These are phyloP conservation scores for Phalanger gymnotis DNA, from an alignment of 2,797 vertebrate species.

Conservation along the genomic window DNA sequence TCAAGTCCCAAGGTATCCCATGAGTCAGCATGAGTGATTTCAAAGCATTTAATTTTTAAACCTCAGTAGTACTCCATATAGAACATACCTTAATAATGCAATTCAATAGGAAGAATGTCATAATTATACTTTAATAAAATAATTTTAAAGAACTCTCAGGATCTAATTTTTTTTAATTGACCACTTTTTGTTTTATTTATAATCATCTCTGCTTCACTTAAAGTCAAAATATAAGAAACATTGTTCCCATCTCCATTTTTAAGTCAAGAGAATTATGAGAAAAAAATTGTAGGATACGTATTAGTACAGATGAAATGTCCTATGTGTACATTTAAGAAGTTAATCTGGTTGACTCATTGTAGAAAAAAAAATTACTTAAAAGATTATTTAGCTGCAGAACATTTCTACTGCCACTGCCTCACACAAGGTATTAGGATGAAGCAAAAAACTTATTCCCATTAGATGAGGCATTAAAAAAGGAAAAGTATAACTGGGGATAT, in stretches of 20 bases:
- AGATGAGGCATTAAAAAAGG: neutral
- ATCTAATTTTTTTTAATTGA: neutral
- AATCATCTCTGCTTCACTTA: neutral
- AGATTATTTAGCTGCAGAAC: neutral
- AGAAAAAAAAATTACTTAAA: slow-evolving; percentile 29
- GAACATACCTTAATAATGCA: neutral
- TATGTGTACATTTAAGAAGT: neutral
- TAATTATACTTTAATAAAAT: neutral
- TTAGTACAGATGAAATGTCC: neutral
- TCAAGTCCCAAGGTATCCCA: neutral
- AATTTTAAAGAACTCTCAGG: neutral
- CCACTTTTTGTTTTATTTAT: slow-evolving; percentile 13
- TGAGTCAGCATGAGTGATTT: neutral
- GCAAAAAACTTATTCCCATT: neutral
- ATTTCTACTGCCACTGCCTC: neutral
- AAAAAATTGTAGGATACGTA: neutral
- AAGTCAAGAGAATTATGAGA: neutral
- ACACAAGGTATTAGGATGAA: neutral
- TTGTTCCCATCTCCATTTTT: slow-evolving; percentile 2
- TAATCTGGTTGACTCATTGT: neutral
- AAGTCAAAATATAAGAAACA: neutral
- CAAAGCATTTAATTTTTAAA: neutral
- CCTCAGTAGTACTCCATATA: neutral
- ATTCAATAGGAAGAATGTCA: neutral
- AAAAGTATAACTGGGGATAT: neutral